Evolutionary conservation across 2,797 vertebrate genomes (phyloP).

Genomic region (Echiichthys vipera): DNA sequence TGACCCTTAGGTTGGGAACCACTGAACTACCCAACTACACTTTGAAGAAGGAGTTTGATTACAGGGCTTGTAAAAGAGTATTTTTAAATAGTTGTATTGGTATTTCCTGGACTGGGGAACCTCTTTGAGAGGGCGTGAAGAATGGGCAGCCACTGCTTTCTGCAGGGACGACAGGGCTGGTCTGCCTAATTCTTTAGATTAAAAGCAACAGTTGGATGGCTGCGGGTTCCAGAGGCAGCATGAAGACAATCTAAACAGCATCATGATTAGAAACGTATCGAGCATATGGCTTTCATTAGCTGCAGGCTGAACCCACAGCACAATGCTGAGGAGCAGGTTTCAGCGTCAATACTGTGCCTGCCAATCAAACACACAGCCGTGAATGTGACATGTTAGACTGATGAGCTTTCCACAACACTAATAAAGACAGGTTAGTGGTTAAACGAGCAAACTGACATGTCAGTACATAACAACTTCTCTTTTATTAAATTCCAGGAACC

Average conservation of each 20-base stretch:
- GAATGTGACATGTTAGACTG: constrained; percentile 43
- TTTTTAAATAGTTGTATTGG: neutral
- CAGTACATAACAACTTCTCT: constrained; percentile 40
- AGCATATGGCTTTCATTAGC: constrained; percentile 81
- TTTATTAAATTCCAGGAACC: constrained; percentile 54
- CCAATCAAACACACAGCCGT: constrained; percentile 64
- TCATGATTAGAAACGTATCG: constrained; percentile 73
- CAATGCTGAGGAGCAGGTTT: constrained; percentile 52
- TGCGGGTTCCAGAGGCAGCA: constrained; percentile 65
- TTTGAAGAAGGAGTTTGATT: too few relatives aligned
- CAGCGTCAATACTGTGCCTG: constrained; percentile 47
- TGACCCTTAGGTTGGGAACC: neutral
- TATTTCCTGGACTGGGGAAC: constrained; percentile 38
- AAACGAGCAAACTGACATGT: constrained; percentile 37
- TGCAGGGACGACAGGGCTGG: constrained; percentile 27
- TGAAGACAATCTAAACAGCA: constrained; percentile 77
- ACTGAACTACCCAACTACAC: neutral
- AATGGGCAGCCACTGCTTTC: constrained; percentile 47
- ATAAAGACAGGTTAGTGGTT: constrained; percentile 40
- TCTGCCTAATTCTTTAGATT: constrained; percentile 73
- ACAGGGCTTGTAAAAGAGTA: neutral
- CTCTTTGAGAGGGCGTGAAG: constrained; percentile 59
- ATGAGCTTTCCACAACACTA: constrained; percentile 39
- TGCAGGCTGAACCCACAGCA: constrained; percentile 62
- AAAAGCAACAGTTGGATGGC: constrained; percentile 74